Conservation (phyloP, 2,888 invertebrate genomes). For the Diaperis boleti region DNA sequence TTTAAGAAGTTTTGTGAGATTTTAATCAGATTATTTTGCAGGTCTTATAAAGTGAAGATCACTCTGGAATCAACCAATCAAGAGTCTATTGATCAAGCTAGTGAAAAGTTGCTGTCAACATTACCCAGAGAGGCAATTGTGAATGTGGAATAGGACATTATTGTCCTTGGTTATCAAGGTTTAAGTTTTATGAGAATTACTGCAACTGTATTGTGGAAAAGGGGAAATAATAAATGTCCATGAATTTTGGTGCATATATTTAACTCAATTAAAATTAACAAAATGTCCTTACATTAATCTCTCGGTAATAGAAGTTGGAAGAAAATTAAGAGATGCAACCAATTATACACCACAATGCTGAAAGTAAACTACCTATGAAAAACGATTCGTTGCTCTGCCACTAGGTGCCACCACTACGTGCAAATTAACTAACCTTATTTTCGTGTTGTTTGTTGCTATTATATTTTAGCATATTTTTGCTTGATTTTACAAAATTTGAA, state of each 20-base stretch:
- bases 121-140: conserved; percentile 57
- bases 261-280: too few species aligned
- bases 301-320: too few species aligned
- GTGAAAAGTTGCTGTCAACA: conserved; percentile 62
- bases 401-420: conserved; percentile 6
- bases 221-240: too few species aligned
- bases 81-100: conserved; percentile 61
- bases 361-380: too few species aligned
- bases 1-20: conserved; percentile 23
- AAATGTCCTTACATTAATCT: too few species aligned
- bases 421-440: conserved; percentile 28
- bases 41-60: conserved; percentile 67
- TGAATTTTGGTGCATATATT: too few species aligned
- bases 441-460: conserved; percentile 8
- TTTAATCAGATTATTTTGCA: conserved; percentile 48
- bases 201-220: too few species aligned
- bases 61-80: conserved; percentile 67
- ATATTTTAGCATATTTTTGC: not conserved
- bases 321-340: too few species aligned
- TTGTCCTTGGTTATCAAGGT: too few species aligned
- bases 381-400: too few species aligned
- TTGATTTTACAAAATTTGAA: not conserved
- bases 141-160: conserved; percentile 15
- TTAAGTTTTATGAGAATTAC: too few species aligned
- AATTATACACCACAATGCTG: too few species aligned